phyloP scores from a whole-genome alignment of 2,797 vertebrate genomes.

The Rhynchonycteris naso region DNA sequence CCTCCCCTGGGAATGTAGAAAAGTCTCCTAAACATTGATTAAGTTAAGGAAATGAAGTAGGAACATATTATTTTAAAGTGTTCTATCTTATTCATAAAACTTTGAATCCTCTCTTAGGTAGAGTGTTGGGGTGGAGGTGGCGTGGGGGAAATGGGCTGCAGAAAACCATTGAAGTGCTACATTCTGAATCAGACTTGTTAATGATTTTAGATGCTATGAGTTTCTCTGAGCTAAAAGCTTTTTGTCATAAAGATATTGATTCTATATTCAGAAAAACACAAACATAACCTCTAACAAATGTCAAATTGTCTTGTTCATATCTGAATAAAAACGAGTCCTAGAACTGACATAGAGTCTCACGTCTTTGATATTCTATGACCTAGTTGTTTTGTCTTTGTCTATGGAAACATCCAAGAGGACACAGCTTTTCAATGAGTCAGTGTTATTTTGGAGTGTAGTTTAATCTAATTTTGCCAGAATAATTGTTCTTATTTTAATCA shows the following conservation, averaged over 20 bases:
- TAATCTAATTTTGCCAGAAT: conserved; percentile 19
- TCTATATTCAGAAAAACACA: background rate
- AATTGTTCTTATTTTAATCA: background rate
- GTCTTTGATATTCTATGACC: background rate
- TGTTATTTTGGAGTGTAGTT: background rate
- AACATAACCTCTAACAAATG: conserved; percentile 27
- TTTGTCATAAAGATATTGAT: conserved; percentile 19
- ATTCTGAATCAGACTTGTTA: background rate
- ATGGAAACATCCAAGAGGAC: background rate
- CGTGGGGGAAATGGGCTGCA: background rate
- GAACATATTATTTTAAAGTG: background rate
- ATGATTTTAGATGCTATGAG: background rate
- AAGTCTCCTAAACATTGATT: background rate
- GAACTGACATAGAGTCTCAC: conserved; percentile 35
- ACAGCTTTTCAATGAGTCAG: background rate
- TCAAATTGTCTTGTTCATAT: background rate
- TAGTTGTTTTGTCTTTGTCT: conserved; percentile 28
- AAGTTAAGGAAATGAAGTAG: background rate
- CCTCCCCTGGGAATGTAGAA: background rate
- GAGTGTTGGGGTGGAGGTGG: background rate
- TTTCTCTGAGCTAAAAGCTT: conserved; percentile 35
- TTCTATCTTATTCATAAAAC: background rate
- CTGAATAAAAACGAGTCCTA: conserved; percentile 34
- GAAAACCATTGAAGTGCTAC: background rate
- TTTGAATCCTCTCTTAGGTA: background rate